These are phyloP conservation scores for Melanotaenia trifasciata DNA, from an alignment of 2,797 vertebrate species.

Conservation along the genomic window DNA sequence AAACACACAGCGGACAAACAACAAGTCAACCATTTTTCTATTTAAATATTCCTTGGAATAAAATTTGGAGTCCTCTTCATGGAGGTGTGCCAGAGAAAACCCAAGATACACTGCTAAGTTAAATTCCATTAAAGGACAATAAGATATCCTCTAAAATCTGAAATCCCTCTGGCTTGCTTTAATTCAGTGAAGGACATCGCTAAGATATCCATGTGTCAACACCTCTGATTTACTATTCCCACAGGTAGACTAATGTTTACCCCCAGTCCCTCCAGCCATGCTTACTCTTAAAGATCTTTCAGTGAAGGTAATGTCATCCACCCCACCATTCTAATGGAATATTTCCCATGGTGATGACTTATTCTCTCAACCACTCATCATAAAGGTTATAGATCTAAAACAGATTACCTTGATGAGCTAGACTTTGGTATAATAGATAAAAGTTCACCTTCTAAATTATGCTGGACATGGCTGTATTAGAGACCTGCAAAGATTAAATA, in stretches of 20 bases:
- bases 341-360: conserved; percentile 31
- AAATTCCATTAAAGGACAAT: conserved; percentile 52
- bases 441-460: not conserved
- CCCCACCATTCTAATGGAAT: conserved; percentile 31
- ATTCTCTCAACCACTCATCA: conserved; percentile 11
- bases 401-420: not conserved
- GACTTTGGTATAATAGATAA: conserved; percentile 1
- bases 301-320: conserved; percentile 49
- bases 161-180: conserved; percentile 58
- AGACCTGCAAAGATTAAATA: conserved; percentile 16
- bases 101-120: conserved; percentile 21
- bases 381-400: conserved; percentile 17
- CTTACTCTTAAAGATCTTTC: conserved; percentile 41
- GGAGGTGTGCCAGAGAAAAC: conserved; percentile 7
- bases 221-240: conserved; percentile 61
- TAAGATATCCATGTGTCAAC: conserved; percentile 56
- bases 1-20: not conserved
- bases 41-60: not conserved
- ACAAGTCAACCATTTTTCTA: not conserved
- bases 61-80: not conserved
- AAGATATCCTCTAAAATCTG: conserved; percentile 41
- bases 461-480: conserved; percentile 3
- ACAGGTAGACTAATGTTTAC: conserved; percentile 55
- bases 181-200: conserved; percentile 54
- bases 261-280: conserved; percentile 38